Evolutionary conservation across 2,797 vertebrate genomes (phyloP), one percentile per base, ranked within the genome.

Genomic region (Podarcis siculus): DNA sequence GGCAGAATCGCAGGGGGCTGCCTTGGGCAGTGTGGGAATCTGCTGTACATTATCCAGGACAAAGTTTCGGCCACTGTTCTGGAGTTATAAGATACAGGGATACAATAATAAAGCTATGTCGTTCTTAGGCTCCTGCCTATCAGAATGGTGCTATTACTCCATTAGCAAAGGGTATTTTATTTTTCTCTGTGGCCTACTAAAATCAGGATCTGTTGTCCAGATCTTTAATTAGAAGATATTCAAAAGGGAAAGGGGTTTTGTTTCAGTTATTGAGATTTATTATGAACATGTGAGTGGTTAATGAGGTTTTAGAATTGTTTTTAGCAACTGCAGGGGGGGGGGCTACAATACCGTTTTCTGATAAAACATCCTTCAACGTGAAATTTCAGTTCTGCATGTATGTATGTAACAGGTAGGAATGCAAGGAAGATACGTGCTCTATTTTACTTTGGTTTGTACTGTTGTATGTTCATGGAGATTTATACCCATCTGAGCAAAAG

Each of bases 111-210:
- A 32, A 79, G 8, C 13, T 7, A 12, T 55, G 58, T 55, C 15
- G 23, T 73, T 67, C 42, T 45, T 66, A 58, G 49, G 45, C 3
- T 66, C 25, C 19, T 35, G 3, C 8, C 10, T 39, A 19, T n/a
- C 32, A 3, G 3, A 8, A 27, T 27, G 10, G 32, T 37, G 19
- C 12, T 76, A 49, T 75, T 75, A 45, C 30, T 67, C 39, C 21
- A 79, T 49, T 49, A 82, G 9, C n/a, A 78, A 42, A 89, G 25
- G n/a, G 49, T 80, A 73, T 45, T 85, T 66, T 88, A 45, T 45
- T 73, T 17, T 75, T 25, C 8, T 30, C 21, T 37, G 17, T 49
- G 25, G 42, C 45, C n/a, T 66, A 45, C 21, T 2, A 4, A 55
- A 35, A 21, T 73, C 10, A 21, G 37, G 8, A 45, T 39, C 79